A percentile compares a stretch with the other conserved stretches of the same genome.
These are phyloP conservation scores for Steatocranus sp. DNA, from an alignment of 2,797 vertebrate genomes.

Conservation along the genomic window DNA sequence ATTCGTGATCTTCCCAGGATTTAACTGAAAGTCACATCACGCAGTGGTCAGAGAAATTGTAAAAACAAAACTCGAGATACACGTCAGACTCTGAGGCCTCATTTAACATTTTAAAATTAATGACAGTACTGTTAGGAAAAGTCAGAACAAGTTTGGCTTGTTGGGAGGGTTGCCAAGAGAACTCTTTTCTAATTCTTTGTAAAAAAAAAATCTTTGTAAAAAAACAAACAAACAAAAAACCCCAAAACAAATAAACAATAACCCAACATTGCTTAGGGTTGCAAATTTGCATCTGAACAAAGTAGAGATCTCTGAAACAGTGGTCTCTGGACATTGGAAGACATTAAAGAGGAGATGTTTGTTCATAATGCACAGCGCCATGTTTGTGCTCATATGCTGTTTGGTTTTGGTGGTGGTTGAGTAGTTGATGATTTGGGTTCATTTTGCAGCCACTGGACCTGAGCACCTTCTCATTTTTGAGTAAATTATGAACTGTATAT, in stretches of 20 bases:
- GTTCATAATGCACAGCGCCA: not conserved
- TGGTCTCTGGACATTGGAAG: not conserved
- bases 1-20: not conserved
- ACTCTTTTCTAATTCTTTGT: not conserved
- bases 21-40: not conserved
- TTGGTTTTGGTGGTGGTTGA: not conserved
- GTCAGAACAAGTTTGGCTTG: not conserved
- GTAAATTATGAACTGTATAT: not conserved
- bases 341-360: not conserved
- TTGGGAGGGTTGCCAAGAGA: not conserved
- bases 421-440: not conserved
- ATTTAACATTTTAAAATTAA: not conserved
- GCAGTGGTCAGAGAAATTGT: not conserved
- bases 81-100: not conserved
- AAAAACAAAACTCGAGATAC: not conserved
- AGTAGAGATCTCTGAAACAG: rapidly evolving
- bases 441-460: not conserved
- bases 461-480: not conserved
- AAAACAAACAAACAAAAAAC: rapidly evolving
- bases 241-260: not conserved
- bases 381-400: not conserved
- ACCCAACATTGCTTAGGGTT: not conserved
- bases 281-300: not conserved
- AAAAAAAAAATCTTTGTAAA: not conserved
- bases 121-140: not conserved